Evolutionary conservation across 1,140 invertebrate genomes (phyloP), one percentile per base, ranked within the genome.

Genomic region (Drosophila arawakana): DNA sequence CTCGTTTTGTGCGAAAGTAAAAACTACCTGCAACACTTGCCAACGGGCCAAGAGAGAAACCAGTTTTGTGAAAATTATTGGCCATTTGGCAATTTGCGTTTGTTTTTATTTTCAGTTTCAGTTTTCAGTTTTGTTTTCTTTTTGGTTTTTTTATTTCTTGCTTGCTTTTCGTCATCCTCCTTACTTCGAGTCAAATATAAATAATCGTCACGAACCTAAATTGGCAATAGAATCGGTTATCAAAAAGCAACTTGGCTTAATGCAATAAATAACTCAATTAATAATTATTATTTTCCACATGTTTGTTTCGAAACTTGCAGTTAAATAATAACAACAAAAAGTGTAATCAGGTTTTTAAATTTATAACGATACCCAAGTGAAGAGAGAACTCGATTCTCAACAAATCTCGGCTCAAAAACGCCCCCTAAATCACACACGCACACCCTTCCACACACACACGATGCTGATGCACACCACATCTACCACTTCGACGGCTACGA

Each of bases 51-150:
- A 46, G 52, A 46, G 63, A 55, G 67, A 88, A 89, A 89, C 85
- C 84, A 85, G 84, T 89, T 88, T 90, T 85, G 81, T 90, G 78
- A 84, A 89, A 88, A 90, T 84, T 75, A 89, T 84, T 81, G 78
- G 66, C 73, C 46, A 75, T 76, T 55, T 54, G 69, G 57, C 71
- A 11, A 8, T 62, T 77, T 79, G 80, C 70, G 69, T 59, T 70
- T 54, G 46, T 54, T 60, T 47, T 60, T 54, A 25, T 50, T 43
- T 55, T 54, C 37, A 25, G 61, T 54, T 43, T 47, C 18, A 21
- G 18, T 50, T 43, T 55, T 54, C 37, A 15, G 61, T 54, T 43
- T 47, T 34, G 35, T 55, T 79, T 79, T 49, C 62, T n/a, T 58
- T 63, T 79, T 44, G 25, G 43, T n/a, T 41, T 79, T 72, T 30